phyloP scores from a whole-genome alignment of 2,888 invertebrate genomes.

The Cheilosia impressa region DNA sequence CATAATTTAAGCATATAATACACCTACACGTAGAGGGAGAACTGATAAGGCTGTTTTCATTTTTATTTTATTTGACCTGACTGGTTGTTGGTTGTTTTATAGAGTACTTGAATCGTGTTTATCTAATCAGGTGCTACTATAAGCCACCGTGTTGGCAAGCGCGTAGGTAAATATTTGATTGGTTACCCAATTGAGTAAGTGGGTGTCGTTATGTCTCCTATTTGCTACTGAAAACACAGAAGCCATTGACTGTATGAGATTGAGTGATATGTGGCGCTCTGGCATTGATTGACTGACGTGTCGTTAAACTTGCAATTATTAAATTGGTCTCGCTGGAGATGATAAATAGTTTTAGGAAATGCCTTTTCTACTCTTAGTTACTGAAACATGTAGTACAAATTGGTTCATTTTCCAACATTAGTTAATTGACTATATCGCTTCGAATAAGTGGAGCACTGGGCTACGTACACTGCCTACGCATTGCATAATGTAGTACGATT shows the following conservation, averaged over 20 bases:
- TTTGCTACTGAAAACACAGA: not conserved
- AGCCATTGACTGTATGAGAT: not conserved
- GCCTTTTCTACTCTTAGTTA: no score
- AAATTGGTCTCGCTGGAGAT: not conserved
- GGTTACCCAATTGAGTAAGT: conserved; percentile 9
- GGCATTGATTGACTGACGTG: not conserved
- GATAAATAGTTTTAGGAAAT: not conserved
- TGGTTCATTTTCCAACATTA: no score
- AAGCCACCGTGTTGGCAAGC: not conserved
- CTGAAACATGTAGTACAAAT: no score
- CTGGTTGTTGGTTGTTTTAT: conserved; percentile 30
- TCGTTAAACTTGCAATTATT: not conserved
- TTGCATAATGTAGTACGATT: no score
- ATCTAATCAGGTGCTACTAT: conserved; percentile 43
- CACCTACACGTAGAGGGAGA: no score
- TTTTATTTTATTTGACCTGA: not conserved
- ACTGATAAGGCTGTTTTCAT: no score
- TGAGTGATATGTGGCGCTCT: not conserved
- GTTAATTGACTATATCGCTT: no score
- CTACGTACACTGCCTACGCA: no score
- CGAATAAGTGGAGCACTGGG: no score
- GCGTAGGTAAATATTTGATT: conserved; percentile 49
- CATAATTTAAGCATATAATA: not conserved
- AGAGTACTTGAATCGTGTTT: conserved; percentile 32
- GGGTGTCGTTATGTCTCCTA: conserved; percentile 1